Evolutionary conservation across 2,113 vertebrate species (phyloP).

Genomic region (Empidonax alnorum): DNA sequence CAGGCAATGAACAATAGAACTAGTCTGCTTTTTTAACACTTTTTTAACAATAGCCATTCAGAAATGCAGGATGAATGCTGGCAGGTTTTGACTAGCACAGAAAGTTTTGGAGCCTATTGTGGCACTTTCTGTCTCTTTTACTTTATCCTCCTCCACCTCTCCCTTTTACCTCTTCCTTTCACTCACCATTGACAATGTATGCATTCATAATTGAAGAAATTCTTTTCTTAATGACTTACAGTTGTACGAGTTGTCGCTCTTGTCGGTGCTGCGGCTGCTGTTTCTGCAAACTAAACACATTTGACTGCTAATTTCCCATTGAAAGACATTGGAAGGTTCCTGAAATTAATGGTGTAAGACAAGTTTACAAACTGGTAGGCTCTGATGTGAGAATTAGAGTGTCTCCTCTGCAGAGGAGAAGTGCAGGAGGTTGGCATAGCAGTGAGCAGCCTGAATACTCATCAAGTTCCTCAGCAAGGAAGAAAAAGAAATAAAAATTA

Average conservation of each 20-base stretch:
- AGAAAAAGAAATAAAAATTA: background rate
- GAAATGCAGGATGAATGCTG: background rate
- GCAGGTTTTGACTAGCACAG: background rate
- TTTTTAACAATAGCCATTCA: constrained; percentile 17
- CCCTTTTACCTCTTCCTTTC: constrained; percentile 5
- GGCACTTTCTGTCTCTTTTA: background rate
- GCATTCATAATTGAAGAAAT: constrained; percentile 8
- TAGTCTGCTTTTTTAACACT: background rate
- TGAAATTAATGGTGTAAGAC: constrained; percentile 64
- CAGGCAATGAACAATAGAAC: background rate
- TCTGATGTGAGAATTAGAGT: constrained; percentile 71
- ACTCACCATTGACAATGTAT: constrained; percentile 12
- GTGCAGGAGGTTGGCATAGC: background rate
- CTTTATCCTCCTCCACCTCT: background rate
- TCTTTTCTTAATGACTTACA: constrained; percentile 44
- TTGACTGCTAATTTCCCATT: constrained; percentile 64
- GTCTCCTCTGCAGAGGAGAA: constrained; percentile 13
- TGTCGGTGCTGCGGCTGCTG: background rate
- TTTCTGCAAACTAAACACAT: constrained; percentile 47
- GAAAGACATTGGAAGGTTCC: constrained; percentile 47
- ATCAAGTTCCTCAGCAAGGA: background rate
- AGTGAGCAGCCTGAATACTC: background rate
- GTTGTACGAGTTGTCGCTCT: background rate
- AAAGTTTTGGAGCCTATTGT: constrained; percentile 21
- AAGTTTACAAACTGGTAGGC: constrained; percentile 70